These are phyloP conservation scores for Polietes domitor DNA, from an alignment of 2,888 invertebrate genomes.

Conservation along the genomic window DNA sequence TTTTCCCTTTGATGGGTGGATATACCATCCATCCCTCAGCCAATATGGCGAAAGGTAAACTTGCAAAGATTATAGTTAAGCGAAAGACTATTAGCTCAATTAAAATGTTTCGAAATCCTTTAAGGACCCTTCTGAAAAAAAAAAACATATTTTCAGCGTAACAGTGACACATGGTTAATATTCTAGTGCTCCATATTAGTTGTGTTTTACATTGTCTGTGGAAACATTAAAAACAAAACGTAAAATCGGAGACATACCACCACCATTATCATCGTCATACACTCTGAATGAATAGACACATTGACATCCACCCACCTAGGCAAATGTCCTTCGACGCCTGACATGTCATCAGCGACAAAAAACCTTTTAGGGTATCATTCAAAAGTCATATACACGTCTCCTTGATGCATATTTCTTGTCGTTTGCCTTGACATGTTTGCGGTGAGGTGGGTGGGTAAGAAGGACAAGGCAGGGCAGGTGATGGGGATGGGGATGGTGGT, in stretches of 20 bases:
- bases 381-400: constrained; percentile 19
- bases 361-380: constrained; percentile 26
- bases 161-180: no score
- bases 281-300: neutral
- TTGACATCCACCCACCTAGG: neutral
- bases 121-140: neutral
- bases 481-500: neutral
- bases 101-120: constrained; percentile 21
- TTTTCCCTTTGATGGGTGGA: neutral
- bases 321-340: constrained; percentile 55
- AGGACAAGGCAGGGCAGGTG: neutral
- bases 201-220: neutral
- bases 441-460: neutral
- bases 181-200: neutral
- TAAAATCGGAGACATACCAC: neutral
- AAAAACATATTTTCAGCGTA: no score
- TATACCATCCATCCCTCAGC: neutral
- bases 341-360: constrained; percentile 37
- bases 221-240: no score
- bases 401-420: constrained; percentile 55
- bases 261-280: neutral
- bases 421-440: constrained; percentile 11
- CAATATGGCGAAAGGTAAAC: neutral
- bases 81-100: neutral
- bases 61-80: constrained; percentile 9